Evolutionary conservation across 2,113 vertebrate species (phyloP).

Genomic region (Siniperca chuatsi): DNA sequence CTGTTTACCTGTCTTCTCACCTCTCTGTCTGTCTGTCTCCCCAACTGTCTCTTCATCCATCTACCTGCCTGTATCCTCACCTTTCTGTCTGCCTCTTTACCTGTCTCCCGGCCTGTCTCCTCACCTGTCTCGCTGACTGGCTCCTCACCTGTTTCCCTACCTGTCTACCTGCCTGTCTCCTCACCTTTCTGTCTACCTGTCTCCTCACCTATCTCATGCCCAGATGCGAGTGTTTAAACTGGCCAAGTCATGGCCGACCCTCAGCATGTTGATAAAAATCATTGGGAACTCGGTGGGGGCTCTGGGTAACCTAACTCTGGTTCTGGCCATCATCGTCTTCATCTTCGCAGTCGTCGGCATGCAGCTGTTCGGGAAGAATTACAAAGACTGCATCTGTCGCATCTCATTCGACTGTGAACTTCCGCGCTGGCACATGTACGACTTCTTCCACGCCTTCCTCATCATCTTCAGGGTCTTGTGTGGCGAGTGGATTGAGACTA

Average conservation of each 20-base stretch:
- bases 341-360: slow-evolving; percentile 97
- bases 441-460: slow-evolving; percentile 98
- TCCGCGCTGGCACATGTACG: slow-evolving; percentile 96
- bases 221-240: slow-evolving; percentile 97
- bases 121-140: no score
- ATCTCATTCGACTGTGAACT: slow-evolving; percentile 88
- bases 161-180: no score
- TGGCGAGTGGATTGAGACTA: slow-evolving; percentile 98
- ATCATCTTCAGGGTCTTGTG: slow-evolving; percentile 96
- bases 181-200: no score
- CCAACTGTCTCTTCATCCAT: no score
- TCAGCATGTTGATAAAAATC: slow-evolving; percentile 98
- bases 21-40: not conserved
- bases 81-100: no score
- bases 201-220: not conserved
- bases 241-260: slow-evolving; percentile 96
- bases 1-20: not conserved
- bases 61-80: no score
- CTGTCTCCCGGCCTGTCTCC: no score
- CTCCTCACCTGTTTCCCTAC: no score
- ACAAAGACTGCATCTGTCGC: slow-evolving; percentile 94
- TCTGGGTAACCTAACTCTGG: slow-evolving; percentile 93
- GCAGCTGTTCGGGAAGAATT: slow-evolving; percentile 96
- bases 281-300: slow-evolving; percentile 95
- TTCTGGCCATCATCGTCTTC: slow-evolving; percentile 96